Percentiles rank a stretch among this genome's conserved stretches.
Conservation (phyloP, 2,113 vertebrate genomes). For the Hirundichthys speculiger region DNA sequence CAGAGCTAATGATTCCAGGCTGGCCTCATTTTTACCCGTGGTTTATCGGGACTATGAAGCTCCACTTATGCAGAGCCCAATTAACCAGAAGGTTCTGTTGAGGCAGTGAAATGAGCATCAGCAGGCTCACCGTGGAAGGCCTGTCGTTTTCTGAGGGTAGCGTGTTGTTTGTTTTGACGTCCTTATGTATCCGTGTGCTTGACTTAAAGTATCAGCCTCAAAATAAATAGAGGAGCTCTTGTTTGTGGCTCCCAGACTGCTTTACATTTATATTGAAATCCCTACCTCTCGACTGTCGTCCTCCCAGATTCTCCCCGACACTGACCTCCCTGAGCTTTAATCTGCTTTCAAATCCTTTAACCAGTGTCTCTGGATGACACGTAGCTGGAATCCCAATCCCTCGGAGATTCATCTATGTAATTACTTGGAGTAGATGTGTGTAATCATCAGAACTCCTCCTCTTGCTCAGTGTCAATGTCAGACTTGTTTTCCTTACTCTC, state of each 20-base stretch:
- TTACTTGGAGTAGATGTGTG: conserved; percentile 25
- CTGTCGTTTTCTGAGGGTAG: conserved; percentile 6
- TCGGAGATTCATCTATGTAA: conserved; percentile 16
- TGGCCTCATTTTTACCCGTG: too few species aligned
- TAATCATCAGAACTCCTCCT: conserved; percentile 24
- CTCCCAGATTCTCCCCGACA: conserved; percentile 22
- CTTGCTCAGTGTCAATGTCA: conserved; percentile 47
- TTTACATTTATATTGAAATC: conserved; percentile 79
- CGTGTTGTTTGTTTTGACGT: background rate
- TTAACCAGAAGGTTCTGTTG: too few species aligned
- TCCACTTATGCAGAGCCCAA: too few species aligned
- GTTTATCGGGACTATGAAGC: background rate
- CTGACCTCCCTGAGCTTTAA: conserved; percentile 47
- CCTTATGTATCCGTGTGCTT: conserved; percentile 13
- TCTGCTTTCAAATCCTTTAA: conserved; percentile 50
- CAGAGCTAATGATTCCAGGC: too few species aligned
- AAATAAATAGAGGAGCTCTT: conserved; percentile 46
- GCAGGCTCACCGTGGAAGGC: too few species aligned
- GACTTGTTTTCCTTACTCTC: conserved; percentile 17
- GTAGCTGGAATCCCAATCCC: conserved; percentile 21
- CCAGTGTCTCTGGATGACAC: conserved; percentile 23
- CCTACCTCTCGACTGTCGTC: conserved; percentile 34
- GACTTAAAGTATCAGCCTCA: conserved; percentile 32
- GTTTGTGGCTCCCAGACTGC: conserved; percentile 51
- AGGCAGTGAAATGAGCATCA: too few species aligned